These are phyloP conservation scores for Agelas oroides DNA, from an alignment of 37 sponge, comb jelly and placozoan species.

Conservation along the genomic window DNA sequence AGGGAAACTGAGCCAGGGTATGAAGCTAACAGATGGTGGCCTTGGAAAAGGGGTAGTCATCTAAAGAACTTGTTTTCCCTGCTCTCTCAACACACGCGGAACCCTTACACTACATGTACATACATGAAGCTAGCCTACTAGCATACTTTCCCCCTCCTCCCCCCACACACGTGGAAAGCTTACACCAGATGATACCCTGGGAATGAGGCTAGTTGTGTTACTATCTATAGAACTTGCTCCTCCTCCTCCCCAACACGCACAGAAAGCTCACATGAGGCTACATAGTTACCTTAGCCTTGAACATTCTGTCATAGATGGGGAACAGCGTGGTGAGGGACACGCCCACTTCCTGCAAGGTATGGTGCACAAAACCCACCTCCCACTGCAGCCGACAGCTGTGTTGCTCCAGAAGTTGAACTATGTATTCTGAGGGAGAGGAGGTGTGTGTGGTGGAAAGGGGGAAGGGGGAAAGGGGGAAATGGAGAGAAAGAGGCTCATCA, in stretches of 20 bases:
- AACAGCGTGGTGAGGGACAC: slow-evolving; percentile 63
- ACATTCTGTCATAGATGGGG: slow-evolving; percentile 71
- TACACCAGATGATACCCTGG: too few species aligned
- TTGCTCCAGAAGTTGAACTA: slow-evolving; percentile 74
- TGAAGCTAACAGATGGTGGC: too few species aligned
- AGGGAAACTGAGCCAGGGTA: too few species aligned
- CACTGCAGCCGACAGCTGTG: slow-evolving; percentile 64
- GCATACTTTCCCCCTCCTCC: too few species aligned
- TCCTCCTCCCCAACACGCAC: slow-evolving; percentile 12
- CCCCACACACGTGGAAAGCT: too few species aligned
- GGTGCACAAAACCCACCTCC: slow-evolving; percentile 45
- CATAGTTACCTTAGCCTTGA: slow-evolving; percentile 77
- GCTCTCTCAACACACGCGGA: neutral
- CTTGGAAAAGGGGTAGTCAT: too few species aligned
- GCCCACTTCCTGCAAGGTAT: slow-evolving; percentile 63
- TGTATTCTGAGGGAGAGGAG: slow-evolving; percentile 33
- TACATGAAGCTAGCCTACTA: too few species aligned
- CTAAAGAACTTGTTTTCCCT: too few species aligned
- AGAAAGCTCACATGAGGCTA: neutral
- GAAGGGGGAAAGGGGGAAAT: neutral
- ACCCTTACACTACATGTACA: neutral
- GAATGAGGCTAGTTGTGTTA: neutral
- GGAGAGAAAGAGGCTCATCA: neutral
- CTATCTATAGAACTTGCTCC: too few species aligned
- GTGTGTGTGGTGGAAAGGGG: neutral